Conservation (phyloP, 2,797 vertebrate species). For the Halcyon smyrnensis region DNA sequence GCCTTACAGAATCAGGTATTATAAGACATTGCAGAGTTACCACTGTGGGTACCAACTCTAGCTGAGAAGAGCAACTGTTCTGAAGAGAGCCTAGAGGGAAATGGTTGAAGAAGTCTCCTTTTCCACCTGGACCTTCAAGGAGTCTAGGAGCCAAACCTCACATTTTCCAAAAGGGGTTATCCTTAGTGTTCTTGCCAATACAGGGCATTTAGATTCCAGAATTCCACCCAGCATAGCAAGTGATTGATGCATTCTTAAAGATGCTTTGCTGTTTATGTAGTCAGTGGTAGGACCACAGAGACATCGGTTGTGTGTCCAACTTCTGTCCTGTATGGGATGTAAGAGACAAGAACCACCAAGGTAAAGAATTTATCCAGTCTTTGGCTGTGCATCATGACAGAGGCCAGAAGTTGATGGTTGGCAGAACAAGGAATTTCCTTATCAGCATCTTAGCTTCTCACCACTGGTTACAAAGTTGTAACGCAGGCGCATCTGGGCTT, state of each 20-base stretch:
- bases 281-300: neutral
- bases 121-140: neutral
- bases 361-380: neutral
- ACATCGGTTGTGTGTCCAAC: neutral
- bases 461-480: accelerated
- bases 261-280: neutral
- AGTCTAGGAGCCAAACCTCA: neutral
- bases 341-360: neutral
- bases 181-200: neutral
- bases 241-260: neutral
- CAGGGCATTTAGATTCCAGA: neutral
- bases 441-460: neutral
- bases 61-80: neutral
- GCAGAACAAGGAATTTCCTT: neutral
- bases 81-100: neutral
- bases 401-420: neutral
- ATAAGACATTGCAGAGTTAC: neutral
- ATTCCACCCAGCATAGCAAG: neutral
- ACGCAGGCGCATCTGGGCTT: accelerated
- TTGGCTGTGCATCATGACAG: accelerated
- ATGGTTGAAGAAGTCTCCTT: neutral
- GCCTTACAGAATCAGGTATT: neutral
- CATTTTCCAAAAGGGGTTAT: neutral
- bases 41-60: neutral
- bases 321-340: neutral